Percentiles rank a stretch among this genome's conserved stretches.
Evolutionary conservation across 2,888 invertebrate species (phyloP).

Genomic region (Agonopterix arenella): DNA sequence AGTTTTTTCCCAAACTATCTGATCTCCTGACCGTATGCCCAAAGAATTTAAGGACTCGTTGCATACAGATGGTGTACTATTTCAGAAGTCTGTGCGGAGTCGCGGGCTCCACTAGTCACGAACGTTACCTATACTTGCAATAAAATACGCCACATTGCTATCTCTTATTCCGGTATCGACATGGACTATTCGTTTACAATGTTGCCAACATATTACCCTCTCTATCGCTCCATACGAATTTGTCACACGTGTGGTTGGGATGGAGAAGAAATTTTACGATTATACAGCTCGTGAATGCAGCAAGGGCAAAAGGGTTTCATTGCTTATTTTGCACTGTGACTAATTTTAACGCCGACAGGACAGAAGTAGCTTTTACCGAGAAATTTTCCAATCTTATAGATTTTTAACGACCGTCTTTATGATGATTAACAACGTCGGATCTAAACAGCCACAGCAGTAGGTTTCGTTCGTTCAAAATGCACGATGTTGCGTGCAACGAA

Average conservation of each 20-base stretch:
- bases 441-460: too few relatives aligned
- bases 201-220: conserved; percentile 39
- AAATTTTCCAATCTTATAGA: conserved; percentile 28
- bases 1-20: too few relatives aligned
- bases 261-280: conserved; percentile 49
- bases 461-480: too few relatives aligned
- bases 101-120: too few relatives aligned
- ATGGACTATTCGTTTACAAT: conserved; percentile 43
- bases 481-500: too few relatives aligned
- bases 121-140: conserved; percentile 8
- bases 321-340: conserved; percentile 66
- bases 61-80: too few relatives aligned
- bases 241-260: conserved; percentile 27
- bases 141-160: conserved; percentile 38
- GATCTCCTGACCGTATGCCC: too few relatives aligned
- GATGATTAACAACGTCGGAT: conserved; percentile 14
- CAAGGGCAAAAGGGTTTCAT: conserved; percentile 55
- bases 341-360: conserved; percentile 61
- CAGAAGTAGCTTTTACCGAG: conserved; percentile 40
- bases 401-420: conserved; percentile 18
- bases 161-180: conserved; percentile 54
- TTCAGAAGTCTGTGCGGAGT: too few relatives aligned
- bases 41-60: too few relatives aligned
- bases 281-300: conserved; percentile 50
- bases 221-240: conserved; percentile 23